Percentiles rank a stretch among this genome's conserved stretches.
Conservation (phyloP, 2,113 vertebrate species). For the Sarotherodon lohbergeri region DNA sequence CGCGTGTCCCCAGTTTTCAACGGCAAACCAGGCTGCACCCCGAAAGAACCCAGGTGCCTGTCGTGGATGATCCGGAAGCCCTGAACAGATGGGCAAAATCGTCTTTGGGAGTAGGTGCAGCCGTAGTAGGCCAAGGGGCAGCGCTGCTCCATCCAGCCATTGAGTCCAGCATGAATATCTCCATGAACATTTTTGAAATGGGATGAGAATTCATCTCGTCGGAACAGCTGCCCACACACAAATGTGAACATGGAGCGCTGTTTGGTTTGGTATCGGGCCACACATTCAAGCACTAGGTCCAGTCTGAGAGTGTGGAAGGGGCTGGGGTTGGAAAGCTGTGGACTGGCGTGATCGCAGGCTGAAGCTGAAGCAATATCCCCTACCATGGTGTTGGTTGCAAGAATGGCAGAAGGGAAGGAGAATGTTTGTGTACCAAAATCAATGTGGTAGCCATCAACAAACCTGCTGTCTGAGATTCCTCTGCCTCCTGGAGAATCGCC, state of each 20-base stretch:
- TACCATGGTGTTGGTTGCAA: conserved; percentile 97
- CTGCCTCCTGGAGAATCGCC: conserved; percentile 94
- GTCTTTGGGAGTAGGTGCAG: conserved; percentile 93
- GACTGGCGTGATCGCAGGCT: conserved; percentile 97
- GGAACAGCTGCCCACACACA: conserved; percentile 96
- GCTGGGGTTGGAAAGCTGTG: conserved; percentile 97
- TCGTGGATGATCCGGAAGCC: conserved; percentile 95
- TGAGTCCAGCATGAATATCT: conserved; percentile 97
- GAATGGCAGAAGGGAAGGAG: conserved; percentile 93
- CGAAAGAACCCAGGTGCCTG: conserved; percentile 91
- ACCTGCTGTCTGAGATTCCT: conserved; percentile 93
- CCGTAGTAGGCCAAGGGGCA: conserved; percentile 97
- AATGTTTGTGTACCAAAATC: conserved; percentile 98
- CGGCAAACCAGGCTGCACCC: conserved; percentile 84
- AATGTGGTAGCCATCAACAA: conserved; percentile 87
- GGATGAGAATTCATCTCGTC: conserved; percentile 94
- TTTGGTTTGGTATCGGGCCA: conserved; percentile 96
- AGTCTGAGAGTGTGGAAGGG: conserved; percentile 96
- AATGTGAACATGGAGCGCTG: conserved; percentile 99
- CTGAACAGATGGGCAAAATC: conserved; percentile 94
- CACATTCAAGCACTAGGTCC: conserved; percentile 95
- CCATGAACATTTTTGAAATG: conserved; percentile 99
- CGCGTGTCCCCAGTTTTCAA: conserved; percentile 67
- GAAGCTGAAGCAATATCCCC: conserved; percentile 97
- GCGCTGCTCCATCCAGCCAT: conserved; percentile 98